Conservation (phyloP, 2,113 vertebrate species). For the Athene cunicularia region DNA sequence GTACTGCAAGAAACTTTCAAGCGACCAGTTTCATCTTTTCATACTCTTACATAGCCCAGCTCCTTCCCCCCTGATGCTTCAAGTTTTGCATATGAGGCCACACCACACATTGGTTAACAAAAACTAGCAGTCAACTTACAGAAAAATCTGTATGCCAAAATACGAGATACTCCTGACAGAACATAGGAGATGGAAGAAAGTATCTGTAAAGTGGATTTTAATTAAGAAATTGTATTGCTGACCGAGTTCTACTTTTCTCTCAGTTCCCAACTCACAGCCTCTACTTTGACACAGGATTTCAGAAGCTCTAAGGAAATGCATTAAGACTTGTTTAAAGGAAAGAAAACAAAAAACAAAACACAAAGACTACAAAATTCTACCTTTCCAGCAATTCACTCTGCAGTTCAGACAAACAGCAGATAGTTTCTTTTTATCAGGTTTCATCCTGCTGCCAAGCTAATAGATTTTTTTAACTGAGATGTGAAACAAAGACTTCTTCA, state of each 20-base stretch:
- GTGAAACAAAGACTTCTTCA: not conserved
- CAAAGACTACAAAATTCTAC: not conserved
- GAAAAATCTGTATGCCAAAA: not conserved
- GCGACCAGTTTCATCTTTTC: not conserved
- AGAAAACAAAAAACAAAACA: not conserved
- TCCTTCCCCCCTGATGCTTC: not conserved
- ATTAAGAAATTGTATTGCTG: not conserved
- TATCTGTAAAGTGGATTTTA: not conserved
- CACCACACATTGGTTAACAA: not conserved
- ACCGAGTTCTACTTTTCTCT: not conserved
- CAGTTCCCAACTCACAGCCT: not conserved
- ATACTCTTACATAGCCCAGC: not conserved
- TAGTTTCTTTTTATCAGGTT: not conserved
- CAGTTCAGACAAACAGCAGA: not conserved
- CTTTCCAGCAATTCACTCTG: not conserved
- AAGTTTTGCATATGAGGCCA: not conserved
- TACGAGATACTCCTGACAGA: not conserved
- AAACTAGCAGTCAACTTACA: not conserved
- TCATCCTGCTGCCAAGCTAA: not conserved
- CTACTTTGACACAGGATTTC: not conserved
- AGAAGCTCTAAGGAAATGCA: not conserved
- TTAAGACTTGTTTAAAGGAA: not conserved
- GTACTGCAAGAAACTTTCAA: not conserved
- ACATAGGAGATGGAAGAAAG: not conserved
- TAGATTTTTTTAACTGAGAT: conserved; percentile 1